A percentile compares a stretch with the other conserved stretches of the same genome.
These are phyloP conservation scores for Ctenosaura bakeri DNA, from an alignment of 2,797 vertebrate genomes.

Conservation along the genomic window DNA sequence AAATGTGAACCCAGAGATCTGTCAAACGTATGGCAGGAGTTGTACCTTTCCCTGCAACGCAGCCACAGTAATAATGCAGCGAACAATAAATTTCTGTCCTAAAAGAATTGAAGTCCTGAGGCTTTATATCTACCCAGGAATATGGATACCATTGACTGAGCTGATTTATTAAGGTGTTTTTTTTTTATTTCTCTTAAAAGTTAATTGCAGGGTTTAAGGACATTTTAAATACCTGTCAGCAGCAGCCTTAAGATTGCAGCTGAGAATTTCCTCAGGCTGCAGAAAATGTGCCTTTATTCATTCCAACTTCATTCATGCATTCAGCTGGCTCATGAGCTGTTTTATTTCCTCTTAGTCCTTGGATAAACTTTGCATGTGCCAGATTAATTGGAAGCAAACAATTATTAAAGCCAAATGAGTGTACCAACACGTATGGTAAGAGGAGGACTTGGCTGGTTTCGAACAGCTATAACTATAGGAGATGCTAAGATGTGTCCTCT, in stretches of 20 bases:
- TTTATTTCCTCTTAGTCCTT: constrained; percentile 41
- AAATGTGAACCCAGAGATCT: background rate
- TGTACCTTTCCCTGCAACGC: constrained; percentile 12
- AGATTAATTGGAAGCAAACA: constrained; percentile 38
- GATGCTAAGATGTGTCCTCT: background rate
- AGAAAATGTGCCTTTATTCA: constrained; percentile 13
- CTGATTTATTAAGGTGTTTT: background rate
- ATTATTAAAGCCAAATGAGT: constrained; percentile 11
- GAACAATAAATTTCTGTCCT: background rate
- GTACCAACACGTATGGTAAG: background rate
- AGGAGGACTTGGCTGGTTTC: background rate
- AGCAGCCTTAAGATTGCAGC: constrained; percentile 5
- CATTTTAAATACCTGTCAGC: constrained; percentile 10
- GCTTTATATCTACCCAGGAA: background rate
- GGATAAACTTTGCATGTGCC: constrained; percentile 21
- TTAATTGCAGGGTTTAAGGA: constrained; percentile 41
- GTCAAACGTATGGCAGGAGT: background rate
- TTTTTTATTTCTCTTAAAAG: constrained; percentile 21
- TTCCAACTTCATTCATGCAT: constrained; percentile 11
- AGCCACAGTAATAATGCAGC: background rate
- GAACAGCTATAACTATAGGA: background rate
- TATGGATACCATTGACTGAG: background rate
- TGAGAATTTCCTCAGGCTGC: constrained; percentile 1
- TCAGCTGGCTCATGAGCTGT: constrained; percentile 5
- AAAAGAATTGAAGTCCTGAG: background rate